A percentile compares a stretch with the other conserved stretches of the same genome.
Evolutionary conservation across 1,140 invertebrate genomes (phyloP).

Genomic region (Pseudomyrmex flavicornis): DNA sequence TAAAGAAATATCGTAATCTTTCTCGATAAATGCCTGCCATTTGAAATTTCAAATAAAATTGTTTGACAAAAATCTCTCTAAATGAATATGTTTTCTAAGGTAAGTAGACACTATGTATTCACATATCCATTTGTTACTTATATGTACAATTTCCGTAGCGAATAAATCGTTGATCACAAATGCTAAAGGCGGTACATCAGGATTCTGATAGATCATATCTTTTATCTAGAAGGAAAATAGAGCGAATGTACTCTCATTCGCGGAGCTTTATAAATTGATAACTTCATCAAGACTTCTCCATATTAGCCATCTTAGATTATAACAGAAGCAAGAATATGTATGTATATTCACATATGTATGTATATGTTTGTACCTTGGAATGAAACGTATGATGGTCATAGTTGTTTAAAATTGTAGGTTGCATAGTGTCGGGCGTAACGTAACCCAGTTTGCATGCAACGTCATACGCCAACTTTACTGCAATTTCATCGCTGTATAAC

Average conservation of each 20-base stretch:
- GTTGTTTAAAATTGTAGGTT: slow-evolving; percentile 68
- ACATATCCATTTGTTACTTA: background rate
- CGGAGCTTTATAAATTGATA: too few species aligned
- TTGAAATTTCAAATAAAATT: background rate
- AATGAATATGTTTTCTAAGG: slow-evolving; percentile 17
- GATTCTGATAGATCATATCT: slow-evolving; percentile 83
- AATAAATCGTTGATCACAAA: slow-evolving; percentile 86
- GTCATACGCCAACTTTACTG: slow-evolving; percentile 77
- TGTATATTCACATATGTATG: too few species aligned
- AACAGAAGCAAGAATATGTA: too few species aligned
- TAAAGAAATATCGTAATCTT: slow-evolving; percentile 89
- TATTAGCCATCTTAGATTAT: too few species aligned
- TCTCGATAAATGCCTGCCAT: slow-evolving; percentile 87
- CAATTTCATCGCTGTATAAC: slow-evolving; percentile 75
- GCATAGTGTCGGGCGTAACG: slow-evolving; percentile 72
- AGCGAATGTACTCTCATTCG: background rate
- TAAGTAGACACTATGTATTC: slow-evolving; percentile 10
- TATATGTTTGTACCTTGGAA: slow-evolving; percentile 62
- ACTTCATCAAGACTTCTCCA: too few species aligned
- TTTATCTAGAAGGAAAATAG: slow-evolving; percentile 80
- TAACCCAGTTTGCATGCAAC: slow-evolving; percentile 78
- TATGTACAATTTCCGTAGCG: slow-evolving; percentile 86
- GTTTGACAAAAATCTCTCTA: too few species aligned
- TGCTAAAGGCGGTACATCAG: slow-evolving; percentile 87
- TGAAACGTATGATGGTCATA: slow-evolving; percentile 50